Evolutionary conservation across 2,797 vertebrate species (phyloP).

Genomic region (Alauda arvensis): DNA sequence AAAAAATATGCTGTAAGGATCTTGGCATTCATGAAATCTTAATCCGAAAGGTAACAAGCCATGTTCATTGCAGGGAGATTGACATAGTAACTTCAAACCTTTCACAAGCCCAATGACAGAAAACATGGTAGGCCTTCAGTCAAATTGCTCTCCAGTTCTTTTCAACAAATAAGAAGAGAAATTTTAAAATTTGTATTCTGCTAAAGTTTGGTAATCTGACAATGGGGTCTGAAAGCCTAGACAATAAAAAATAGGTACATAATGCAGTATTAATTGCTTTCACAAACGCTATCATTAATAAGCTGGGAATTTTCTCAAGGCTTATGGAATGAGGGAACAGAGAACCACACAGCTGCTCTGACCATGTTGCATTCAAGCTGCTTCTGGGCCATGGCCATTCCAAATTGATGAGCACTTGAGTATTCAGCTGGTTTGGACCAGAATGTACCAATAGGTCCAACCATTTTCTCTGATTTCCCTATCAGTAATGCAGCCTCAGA

Average conservation of each 20-base stretch:
- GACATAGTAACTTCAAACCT: slow-evolving; percentile 11
- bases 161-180: not conserved
- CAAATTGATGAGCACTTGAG: not conserved
- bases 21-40: slow-evolving; percentile 15
- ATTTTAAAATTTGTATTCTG: not conserved
- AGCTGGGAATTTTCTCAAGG: not conserved
- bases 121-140: not conserved
- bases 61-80: not conserved
- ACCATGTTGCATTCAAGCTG: not conserved
- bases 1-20: slow-evolving; percentile 13
- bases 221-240: not conserved
- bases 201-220: not conserved
- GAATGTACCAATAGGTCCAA: not conserved
- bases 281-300: not conserved
- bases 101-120: slow-evolving; percentile 17
- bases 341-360: not conserved
- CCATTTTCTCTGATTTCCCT: not conserved
- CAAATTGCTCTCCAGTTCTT: not conserved
- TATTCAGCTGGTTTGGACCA: not conserved
- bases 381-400: not conserved
- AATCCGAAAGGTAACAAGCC: slow-evolving; percentile 36
- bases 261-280: not conserved
- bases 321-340: not conserved
- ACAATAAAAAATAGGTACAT: not conserved
- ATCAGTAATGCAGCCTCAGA: not conserved